phyloP scores from a whole-genome alignment of 2,113 vertebrate genomes.

The Anguilla rostrata region DNA sequence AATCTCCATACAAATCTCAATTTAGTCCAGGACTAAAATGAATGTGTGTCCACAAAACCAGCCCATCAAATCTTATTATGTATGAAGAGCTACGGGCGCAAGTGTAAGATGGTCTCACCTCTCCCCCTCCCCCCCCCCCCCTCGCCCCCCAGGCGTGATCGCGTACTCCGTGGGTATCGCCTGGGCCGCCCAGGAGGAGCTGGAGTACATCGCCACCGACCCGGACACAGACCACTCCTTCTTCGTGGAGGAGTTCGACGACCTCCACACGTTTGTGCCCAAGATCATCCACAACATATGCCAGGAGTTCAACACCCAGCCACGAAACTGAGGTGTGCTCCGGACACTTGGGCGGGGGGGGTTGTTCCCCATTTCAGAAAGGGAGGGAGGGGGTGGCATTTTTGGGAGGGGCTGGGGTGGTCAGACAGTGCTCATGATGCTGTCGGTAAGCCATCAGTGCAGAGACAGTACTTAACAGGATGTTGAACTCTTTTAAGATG shows the following conservation, averaged over 20 bases:
- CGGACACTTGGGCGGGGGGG: neutral
- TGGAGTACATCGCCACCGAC: constrained; percentile 91
- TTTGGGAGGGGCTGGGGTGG: neutral
- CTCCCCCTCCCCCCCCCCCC: too few relatives aligned
- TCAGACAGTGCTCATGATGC: too few relatives aligned
- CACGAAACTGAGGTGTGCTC: constrained; percentile 79
- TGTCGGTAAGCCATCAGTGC: neutral
- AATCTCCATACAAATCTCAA: too few relatives aligned
- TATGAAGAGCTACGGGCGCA: too few relatives aligned
- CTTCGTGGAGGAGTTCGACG: constrained; percentile 96
- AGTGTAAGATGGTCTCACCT: too few relatives aligned
- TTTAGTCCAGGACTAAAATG: too few relatives aligned
- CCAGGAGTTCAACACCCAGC: constrained; percentile 95
- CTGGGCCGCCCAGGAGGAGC: constrained; percentile 94
- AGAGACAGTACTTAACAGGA: neutral
- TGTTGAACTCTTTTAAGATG: too few relatives aligned
- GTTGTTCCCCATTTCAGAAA: neutral
- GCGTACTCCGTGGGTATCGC: constrained; percentile 90
- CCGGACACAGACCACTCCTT: constrained; percentile 91
- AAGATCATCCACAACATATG: constrained; percentile 94
- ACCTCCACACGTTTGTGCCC: constrained; percentile 83
- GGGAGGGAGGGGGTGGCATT: neutral
- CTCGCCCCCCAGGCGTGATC: constrained; percentile 80
- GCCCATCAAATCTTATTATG: too few relatives aligned
- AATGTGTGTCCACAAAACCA: too few relatives aligned